These are phyloP conservation scores for Pediacus dermestoides DNA, from an alignment of 2,888 invertebrate genomes.

Conservation along the genomic window DNA sequence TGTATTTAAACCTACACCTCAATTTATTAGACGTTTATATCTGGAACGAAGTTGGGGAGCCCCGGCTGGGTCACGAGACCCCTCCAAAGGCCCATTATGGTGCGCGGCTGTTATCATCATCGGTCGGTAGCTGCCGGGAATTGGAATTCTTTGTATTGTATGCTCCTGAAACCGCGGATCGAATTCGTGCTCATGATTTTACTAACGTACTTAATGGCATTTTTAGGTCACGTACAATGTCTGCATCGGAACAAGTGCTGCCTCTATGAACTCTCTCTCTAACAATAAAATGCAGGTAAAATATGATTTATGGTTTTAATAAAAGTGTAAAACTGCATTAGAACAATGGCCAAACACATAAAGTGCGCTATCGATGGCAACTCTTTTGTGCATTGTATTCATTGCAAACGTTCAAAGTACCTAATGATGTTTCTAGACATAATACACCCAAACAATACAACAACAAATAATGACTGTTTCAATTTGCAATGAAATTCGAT, in stretches of 20 bases:
- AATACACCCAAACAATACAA: too few species aligned
- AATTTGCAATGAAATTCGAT: too few species aligned
- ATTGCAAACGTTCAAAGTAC: neutral
- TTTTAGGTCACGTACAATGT: constrained; percentile 36
- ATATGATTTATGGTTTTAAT: constrained; percentile 23
- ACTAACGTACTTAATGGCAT: constrained; percentile 34
- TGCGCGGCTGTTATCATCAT: constrained; percentile 18
- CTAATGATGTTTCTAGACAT: neutral
- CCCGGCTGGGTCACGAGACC: constrained; percentile 16
- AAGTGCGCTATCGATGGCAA: too few species aligned
- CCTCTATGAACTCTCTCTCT: constrained; percentile 7
- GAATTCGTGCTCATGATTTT: constrained; percentile 35
- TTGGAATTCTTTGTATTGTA: constrained; percentile 21
- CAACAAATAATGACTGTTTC: too few species aligned
- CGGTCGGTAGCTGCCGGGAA: constrained; percentile 16
- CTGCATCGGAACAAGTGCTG: constrained; percentile 18
- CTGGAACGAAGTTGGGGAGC: constrained; percentile 7
- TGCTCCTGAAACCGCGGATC: constrained; percentile 27
- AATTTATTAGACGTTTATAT: constrained; percentile 19
- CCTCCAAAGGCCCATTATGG: constrained; percentile 11
- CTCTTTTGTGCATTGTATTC: neutral
- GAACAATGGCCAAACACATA: too few species aligned
- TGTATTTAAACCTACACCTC: constrained; percentile 18
- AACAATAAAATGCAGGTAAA: constrained; percentile 22
- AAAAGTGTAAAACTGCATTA: constrained; percentile 18